Evolutionary conservation across 2,113 vertebrate genomes (phyloP), one percentile per base, ranked within the genome.

Genomic region (Telmatochromis brachygnathus): DNA sequence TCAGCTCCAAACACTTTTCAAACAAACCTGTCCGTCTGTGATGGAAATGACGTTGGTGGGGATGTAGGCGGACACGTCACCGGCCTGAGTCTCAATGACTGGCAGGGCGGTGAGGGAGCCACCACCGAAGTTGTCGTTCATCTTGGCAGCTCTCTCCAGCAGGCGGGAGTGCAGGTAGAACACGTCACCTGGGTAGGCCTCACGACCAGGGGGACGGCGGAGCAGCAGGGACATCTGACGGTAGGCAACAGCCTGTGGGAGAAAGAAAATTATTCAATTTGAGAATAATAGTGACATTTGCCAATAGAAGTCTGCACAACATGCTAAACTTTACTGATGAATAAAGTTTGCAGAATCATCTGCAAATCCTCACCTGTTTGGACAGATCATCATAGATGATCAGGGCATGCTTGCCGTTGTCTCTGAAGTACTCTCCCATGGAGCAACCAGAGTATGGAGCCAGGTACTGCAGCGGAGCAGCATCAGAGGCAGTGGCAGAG

Each of bases 321-420:
- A 56, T 58, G 6, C 17, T 30, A 19, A 49, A 77, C 15, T 49
- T 75, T 12, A 47, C 42, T 45, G 21, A 28, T 30, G 26, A 7
- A 37, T 33, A 14, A 26, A 5, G 11, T 8, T 75, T 42, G 8
- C 5, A 9, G 30, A 35, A 5, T 30, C 11, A 35, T 37, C 28
- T 37, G 47, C 33, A 11, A 55, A 53, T 5, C 3, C 91, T 93
- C 28, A 99, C 99, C 98, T 99, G 99, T 88, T 99, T 99, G 93
- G 99, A 99, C 92, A 99, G 97, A 93, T 99, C 99, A 1, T 99
- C 99, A 2, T 99, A 99, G 96, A 99, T 99, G 96, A 99, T 99
- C 6, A 99, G 93, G 0, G 98, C 98, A 0, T 99, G 99, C 90
- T 99, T 99, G 90, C 98, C 98, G 0, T 99, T 99, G 94, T 99